Evolutionary conservation across 2,888 invertebrate species (phyloP), one percentile per base, ranked within the genome.

Genomic region (Cloeon dipterum): DNA sequence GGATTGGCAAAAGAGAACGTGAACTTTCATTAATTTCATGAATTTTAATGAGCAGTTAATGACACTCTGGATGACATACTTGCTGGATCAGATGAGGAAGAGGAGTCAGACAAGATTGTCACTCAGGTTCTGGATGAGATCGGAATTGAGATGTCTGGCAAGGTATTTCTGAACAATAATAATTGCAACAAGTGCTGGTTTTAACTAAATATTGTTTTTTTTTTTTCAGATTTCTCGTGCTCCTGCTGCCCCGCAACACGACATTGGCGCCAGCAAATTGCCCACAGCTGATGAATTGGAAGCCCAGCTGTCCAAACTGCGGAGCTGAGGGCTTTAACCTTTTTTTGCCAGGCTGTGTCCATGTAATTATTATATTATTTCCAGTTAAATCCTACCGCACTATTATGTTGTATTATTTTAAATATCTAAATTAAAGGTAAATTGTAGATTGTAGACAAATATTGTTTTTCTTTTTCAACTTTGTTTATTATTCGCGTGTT

Each of bases 81-180:
- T 47, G 70, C 68, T 26, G 88, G 83, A 48, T 85, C 85, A 8
- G 89, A 76, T 0, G 91, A 91, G 55, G 89, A 91, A 54, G 76
- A 78, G 45, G 88, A 89, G 56, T 68, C 75, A 48, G 82, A 88
- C 50, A 74, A 74, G 44, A 72, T 93, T 57, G 77, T 91, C n/a
- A 73, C 67, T 50, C 70, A 83, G 58, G 86, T 91, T 26, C 65
- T 91, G n/a, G 91, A 91, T 59, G 91, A 93, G 61, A 91, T 93
- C 49, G 91, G 91, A 43, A 91, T 93, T 55, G 91, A 93, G 59
- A 74, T 88, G 43, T 77, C 79, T 44, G 83, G 82, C 49, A 82
- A 86, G 68, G 81, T 81, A 54, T n/a, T n/a, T n/a, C n/a, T n/a
- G n/a, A n/a, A n/a, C n/a, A n/a, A n/a, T n/a, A n/a, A n/a, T n/a